Percentiles rank a stretch among this genome's conserved stretches.
Evolutionary conservation across 2,113 vertebrate genomes (phyloP).

Genomic region (Xiphophorus couchianus): DNA sequence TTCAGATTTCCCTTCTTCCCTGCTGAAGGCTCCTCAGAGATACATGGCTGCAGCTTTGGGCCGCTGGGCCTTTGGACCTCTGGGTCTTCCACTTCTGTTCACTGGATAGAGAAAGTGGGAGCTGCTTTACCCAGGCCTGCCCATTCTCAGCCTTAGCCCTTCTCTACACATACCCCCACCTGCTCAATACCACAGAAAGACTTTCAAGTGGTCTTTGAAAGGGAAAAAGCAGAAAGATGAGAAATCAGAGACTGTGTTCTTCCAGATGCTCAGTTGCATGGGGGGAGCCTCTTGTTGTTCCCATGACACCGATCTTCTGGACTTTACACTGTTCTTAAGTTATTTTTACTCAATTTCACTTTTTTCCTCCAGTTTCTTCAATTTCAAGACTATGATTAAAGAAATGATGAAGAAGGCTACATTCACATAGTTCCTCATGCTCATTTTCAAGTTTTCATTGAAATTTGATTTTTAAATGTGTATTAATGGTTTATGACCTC

Average conservation of each 20-base stretch:
- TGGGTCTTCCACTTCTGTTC: constrained; percentile 61
- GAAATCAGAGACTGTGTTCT: constrained; percentile 87
- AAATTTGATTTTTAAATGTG: too few species aligned
- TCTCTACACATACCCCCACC: constrained; percentile 79
- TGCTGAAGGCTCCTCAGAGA: constrained; percentile 62
- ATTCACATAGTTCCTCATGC: too few species aligned
- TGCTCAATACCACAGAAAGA: constrained; percentile 85
- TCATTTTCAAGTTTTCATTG: too few species aligned
- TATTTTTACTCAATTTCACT: constrained; percentile 80
- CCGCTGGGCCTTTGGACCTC: constrained; percentile 67
- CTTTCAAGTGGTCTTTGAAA: constrained; percentile 90
- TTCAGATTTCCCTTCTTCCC: constrained; percentile 59
- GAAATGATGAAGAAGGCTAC: too few species aligned
- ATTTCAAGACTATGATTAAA: background rate
- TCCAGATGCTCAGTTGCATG: constrained; percentile 80
- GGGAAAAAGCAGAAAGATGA: constrained; percentile 64
- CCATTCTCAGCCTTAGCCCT: constrained; percentile 41
- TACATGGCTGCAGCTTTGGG: constrained; percentile 64
- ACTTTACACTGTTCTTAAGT: constrained; percentile 68
- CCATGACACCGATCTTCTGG: constrained; percentile 77
- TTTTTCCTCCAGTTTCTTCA: constrained; percentile 54
- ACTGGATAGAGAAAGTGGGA: constrained; percentile 59
- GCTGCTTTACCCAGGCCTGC: constrained; percentile 51
- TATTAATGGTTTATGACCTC: too few species aligned
- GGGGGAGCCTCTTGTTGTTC: constrained; percentile 78